Conservation (phyloP, 2,113 vertebrate species). For the Rhinoptilus africanus region DNA sequence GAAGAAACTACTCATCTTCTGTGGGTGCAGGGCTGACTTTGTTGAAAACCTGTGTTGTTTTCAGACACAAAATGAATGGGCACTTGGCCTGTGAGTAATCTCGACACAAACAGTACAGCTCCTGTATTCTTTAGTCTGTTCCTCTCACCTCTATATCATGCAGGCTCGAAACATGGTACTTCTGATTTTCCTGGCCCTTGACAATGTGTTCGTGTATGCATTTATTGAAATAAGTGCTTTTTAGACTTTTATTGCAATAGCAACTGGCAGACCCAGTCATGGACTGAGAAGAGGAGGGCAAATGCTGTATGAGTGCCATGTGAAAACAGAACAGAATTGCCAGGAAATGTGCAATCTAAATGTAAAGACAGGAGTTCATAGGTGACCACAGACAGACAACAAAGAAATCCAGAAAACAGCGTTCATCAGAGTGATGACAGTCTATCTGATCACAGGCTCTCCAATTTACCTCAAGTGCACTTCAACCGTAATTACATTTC, state of each 20-base stretch:
- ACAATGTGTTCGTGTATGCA: neutral
- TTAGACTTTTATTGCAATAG: neutral
- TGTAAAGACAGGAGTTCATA: neutral
- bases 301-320: fast-evolving
- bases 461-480: conserved; percentile 7
- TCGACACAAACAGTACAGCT: neutral
- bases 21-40: neutral
- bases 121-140: neutral
- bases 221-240: neutral
- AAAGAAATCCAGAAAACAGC: neutral
- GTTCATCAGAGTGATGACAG: neutral
- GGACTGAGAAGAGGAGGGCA: neutral
- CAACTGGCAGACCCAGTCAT: neutral
- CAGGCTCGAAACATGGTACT: neutral
- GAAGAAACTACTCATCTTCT: neutral
- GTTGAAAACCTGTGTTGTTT: neutral
- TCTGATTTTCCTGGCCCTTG: neutral
- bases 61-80: neutral
- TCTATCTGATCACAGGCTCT: neutral
- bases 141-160: neutral
- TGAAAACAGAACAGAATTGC: neutral
- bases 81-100: neutral
- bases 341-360: neutral
- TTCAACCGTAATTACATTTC: neutral
- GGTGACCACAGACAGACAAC: neutral